Conservation (phyloP, 2,888 invertebrate genomes). For the Pristionchus japonicus region DNA sequence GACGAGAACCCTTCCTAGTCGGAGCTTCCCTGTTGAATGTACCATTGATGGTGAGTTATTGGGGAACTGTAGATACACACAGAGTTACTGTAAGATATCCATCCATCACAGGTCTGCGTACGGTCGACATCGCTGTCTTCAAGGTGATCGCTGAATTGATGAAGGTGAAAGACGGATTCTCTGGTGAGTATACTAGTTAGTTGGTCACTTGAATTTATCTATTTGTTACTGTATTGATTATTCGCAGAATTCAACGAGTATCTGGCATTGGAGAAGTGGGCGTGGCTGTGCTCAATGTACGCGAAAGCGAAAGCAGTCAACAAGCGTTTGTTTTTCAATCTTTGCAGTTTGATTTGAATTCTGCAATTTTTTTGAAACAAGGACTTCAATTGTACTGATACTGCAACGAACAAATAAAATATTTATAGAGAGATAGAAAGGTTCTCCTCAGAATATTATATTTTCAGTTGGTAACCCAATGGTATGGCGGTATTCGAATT, state of each 20-base stretch:
- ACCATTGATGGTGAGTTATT: not conserved
- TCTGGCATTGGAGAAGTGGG: conserved; percentile 43
- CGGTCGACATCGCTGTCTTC: conserved; percentile 21
- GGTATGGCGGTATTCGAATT: conserved; percentile 11
- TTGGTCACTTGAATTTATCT: too few relatives aligned
- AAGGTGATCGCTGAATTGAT: not conserved
- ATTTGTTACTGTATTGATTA: too few relatives aligned
- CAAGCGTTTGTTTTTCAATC: not conserved
- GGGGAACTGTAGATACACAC: too few relatives aligned
- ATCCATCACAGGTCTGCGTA: not conserved
- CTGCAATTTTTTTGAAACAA: too few relatives aligned
- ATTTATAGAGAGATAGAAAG: too few relatives aligned
- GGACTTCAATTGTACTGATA: too few relatives aligned
- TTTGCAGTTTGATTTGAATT: too few relatives aligned
- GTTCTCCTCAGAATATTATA: not conserved
- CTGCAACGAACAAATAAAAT: not conserved
- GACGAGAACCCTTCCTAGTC: not conserved
- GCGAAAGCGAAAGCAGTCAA: not conserved
- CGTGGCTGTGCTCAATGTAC: conserved; percentile 43
- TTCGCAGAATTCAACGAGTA: conserved; percentile 23
- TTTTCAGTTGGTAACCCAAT: not conserved
- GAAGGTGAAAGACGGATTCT: not conserved
- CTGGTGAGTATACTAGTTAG: not conserved
- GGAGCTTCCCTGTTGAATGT: conserved; percentile 15
- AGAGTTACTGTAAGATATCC: not conserved